Evolutionary conservation across 2,797 vertebrate species (phyloP).

Genomic region (Sarcophilus harrisii): DNA sequence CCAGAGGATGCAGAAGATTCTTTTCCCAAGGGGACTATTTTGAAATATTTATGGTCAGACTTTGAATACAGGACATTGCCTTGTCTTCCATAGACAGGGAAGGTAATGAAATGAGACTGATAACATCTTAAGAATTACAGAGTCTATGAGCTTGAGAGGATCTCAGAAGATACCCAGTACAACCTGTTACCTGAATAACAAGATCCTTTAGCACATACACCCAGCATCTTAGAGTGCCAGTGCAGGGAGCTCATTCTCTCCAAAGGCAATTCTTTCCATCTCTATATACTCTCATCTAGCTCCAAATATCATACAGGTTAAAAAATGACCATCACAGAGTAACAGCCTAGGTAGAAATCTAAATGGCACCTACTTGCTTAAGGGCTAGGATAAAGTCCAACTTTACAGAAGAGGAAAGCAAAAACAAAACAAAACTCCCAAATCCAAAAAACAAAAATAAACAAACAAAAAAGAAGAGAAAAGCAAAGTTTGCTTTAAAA

Average conservation of each 20-base stretch:
- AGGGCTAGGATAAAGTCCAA: background rate
- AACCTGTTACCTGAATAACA: background rate
- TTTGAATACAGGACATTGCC: background rate
- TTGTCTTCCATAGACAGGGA: background rate
- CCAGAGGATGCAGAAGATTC: background rate
- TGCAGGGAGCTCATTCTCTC: background rate
- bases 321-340: background rate
- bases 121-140: background rate
- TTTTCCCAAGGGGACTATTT: background rate
- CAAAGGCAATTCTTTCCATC: background rate
- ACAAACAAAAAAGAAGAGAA: background rate
- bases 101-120: background rate
- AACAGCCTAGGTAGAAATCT: background rate
- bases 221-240: background rate
- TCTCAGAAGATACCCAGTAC: background rate
- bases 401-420: background rate
- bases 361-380: background rate
- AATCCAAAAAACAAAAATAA: too few relatives aligned
- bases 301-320: background rate
- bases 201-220: background rate
- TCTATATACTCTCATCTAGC: background rate
- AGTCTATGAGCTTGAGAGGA: background rate
- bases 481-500: background rate
- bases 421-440: too few relatives aligned
- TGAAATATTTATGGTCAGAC: background rate